These are phyloP conservation scores for Taxidea taxus DNA, from an alignment of 2,113 vertebrate genomes.

Conservation along the genomic window DNA sequence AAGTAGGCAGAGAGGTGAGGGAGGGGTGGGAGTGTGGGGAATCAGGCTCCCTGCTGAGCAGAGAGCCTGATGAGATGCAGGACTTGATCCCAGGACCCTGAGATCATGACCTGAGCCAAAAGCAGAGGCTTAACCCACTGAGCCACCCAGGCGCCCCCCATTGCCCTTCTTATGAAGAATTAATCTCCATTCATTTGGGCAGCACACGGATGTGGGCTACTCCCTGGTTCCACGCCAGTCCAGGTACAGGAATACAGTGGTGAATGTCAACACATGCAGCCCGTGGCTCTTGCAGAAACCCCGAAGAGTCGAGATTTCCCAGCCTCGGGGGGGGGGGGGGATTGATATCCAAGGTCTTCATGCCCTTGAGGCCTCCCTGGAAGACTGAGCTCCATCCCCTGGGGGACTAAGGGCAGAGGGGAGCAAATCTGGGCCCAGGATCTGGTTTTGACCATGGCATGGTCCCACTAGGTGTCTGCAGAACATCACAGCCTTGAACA, in stretches of 20 bases:
- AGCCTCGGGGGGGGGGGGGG: background rate
- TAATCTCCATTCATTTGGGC: background rate
- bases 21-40: too few species aligned
- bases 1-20: too few species aligned
- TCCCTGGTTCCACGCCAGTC: background rate
- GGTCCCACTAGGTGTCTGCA: constrained; percentile 55
- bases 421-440: background rate
- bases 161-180: background rate
- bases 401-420: background rate
- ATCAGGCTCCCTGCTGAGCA: too few species aligned
- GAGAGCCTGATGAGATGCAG: too few species aligned
- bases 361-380: background rate
- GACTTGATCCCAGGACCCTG: too few species aligned
- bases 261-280: background rate
- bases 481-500: accelerated
- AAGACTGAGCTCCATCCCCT: background rate
- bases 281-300: background rate
- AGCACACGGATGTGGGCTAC: background rate
- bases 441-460: background rate
- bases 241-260: background rate
- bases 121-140: too few species aligned
- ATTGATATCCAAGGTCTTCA: background rate
- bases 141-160: too few species aligned
- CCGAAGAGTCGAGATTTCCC: background rate
- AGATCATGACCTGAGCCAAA: too few species aligned